Base-by-base conservation (phyloP, 2,888 invertebrate species). In the Lissonota sp. region DNA sequence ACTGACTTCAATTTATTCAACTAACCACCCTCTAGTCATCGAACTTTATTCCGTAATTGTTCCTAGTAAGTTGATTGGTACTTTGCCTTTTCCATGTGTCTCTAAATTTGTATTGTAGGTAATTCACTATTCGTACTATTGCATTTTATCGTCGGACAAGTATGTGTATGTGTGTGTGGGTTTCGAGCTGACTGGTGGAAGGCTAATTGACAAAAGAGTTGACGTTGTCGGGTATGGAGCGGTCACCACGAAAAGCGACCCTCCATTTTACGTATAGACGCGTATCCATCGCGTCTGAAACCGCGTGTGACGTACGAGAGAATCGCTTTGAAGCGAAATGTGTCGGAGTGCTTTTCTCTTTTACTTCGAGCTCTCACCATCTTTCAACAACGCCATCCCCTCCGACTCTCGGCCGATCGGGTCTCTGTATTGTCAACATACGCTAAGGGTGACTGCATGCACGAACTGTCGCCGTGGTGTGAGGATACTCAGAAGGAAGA, bases 381-480 rank as follows among this genome's bases (percentile, higher is more conserved):
- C 93, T 94, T 12, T 12, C 16, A 12, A 53, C 14, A 66, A 57
- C 63, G 26, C 60, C 57, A 58, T 12, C 58, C 57, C 40, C 72
- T n/a, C 67, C 69, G 60, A 7, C 46, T 42, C 71, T 82, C 57
- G 72, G 60, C 62, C 74, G 60, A 3, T 26, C 26, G 26, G 26
- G 37, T 51, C 77, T 79, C 73, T 83, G 64, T 37, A 49, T 53
- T 62, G 75, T 69, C 70, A 62, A 67, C 14, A 64, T 73, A 55
- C 46, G 63, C 53, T 53, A 16, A 66, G 49, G 49, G 40, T 49
- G 46, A 73, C 55, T n/a, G 8, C n/a, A 49, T 49, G 14, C 10
- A 5, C 42, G 44, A 16, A 14, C n/a, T 37, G 1, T 14, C 12
- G 26, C 1, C 53, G 62, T 60, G 44, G 55, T 62, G 66, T 60